Evolutionary conservation across 2,797 vertebrate genomes (phyloP).

Genomic region (Pelobates cultripes): DNA sequence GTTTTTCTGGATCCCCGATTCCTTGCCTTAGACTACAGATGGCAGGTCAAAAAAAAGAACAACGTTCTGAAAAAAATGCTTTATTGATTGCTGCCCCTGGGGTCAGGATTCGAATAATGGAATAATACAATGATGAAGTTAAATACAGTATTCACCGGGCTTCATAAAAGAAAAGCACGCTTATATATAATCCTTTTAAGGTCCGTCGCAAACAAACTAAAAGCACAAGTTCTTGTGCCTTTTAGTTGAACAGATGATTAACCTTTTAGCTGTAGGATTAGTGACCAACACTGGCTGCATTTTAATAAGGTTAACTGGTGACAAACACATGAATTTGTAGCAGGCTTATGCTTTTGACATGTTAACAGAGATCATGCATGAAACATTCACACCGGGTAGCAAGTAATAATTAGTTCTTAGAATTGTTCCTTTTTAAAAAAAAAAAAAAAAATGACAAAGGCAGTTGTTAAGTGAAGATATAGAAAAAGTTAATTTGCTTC

Average conservation of each 20-base stretch:
- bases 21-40: conserved; percentile 16
- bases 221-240: conserved; percentile 12
- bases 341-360: neutral
- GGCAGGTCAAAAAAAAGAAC: conserved; percentile 42
- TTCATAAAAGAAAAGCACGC: conserved; percentile 38
- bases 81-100: conserved; percentile 47
- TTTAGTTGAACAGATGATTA: conserved; percentile 33
- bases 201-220: conserved; percentile 28
- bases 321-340: neutral
- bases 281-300: neutral
- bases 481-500: too few relatives aligned
- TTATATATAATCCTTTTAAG: conserved; percentile 25
- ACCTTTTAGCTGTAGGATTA: conserved; percentile 12
- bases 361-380: neutral
- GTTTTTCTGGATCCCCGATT: conserved; percentile 4
- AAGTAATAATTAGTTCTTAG: too few relatives aligned
- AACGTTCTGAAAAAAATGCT: conserved; percentile 24
- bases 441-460: too few relatives aligned
- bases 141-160: conserved; percentile 32
- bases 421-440: too few relatives aligned
- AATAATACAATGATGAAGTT: conserved; percentile 43
- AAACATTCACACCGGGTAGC: neutral
- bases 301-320: neutral
- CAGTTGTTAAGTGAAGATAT: too few relatives aligned
- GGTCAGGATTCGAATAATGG: conserved; percentile 45